Percentiles rank a stretch among this genome's conserved stretches.
These are phyloP conservation scores for Microctenopoma steveboyesi DNA, from an alignment of 2,797 vertebrate genomes.

Conservation along the genomic window DNA sequence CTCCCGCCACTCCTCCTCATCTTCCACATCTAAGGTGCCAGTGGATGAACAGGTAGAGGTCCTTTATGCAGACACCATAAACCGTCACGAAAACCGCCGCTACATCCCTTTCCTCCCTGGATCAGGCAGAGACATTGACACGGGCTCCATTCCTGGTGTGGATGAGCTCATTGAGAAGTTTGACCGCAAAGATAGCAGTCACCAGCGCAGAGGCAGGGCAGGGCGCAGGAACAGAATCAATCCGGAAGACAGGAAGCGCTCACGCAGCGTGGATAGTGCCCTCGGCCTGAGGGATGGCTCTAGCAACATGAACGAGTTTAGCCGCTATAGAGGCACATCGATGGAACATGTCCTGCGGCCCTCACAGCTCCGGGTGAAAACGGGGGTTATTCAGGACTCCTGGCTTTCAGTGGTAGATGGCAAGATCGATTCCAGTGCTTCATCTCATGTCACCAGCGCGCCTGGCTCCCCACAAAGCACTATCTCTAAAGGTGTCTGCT, in stretches of 20 bases:
- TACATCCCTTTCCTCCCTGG: constrained; percentile 96
- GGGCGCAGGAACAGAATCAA: constrained; percentile 90
- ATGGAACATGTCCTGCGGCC: constrained; percentile 89
- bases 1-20: constrained; percentile 88
- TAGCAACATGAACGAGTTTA: constrained; percentile 79
- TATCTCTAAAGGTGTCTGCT: constrained; percentile 56
- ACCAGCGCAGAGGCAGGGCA: constrained; percentile 88
- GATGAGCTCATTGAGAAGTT: constrained; percentile 96
- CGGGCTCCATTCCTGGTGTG: constrained; percentile 89
- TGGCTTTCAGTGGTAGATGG: constrained; percentile 62
- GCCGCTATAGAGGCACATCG: constrained; percentile 83
- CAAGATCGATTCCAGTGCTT: constrained; percentile 58
- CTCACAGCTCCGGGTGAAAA: constrained; percentile 85
- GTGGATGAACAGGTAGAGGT: constrained; percentile 90
- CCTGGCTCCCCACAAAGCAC: constrained; percentile 78
- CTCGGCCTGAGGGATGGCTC: constrained; percentile 77
- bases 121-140: constrained; percentile 96
- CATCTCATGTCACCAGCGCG: constrained; percentile 63
- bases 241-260: constrained; percentile 92
- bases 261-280: constrained; percentile 92
- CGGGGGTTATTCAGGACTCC: constrained; percentile 53
- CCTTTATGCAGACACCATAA: constrained; percentile 91
- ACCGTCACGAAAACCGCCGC: constrained; percentile 94
- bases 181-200: constrained; percentile 83
- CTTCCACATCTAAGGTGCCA: constrained; percentile 82